These are phyloP conservation scores for Marmota monax DNA, from an alignment of 2,113 vertebrate species.

Conservation along the genomic window DNA sequence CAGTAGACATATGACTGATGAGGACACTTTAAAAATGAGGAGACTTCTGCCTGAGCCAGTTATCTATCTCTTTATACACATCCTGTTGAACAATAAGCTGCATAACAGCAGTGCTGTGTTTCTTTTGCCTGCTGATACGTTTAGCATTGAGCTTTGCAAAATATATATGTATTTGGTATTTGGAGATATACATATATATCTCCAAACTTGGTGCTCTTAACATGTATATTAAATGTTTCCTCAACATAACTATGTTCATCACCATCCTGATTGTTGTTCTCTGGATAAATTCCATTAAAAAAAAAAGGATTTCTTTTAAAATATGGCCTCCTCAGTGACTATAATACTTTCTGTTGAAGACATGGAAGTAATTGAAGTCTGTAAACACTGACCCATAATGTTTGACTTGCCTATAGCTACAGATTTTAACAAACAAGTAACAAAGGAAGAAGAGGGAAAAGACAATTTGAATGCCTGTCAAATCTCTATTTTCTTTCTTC, in stretches of 20 bases:
- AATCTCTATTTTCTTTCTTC: background rate
- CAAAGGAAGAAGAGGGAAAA: background rate
- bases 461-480: background rate
- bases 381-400: background rate
- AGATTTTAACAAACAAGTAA: background rate
- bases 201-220: background rate
- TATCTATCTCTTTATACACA: background rate
- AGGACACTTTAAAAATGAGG: background rate
- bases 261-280: background rate
- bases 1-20: background rate
- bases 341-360: background rate
- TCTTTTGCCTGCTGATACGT: background rate
- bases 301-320: constrained; percentile 35
- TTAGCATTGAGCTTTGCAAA: background rate
- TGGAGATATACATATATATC: too few relatives aligned
- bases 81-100: background rate
- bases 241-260: background rate
- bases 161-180: background rate
- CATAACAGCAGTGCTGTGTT: background rate
- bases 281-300: background rate
- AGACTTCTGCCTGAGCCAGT: background rate
- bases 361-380: background rate
- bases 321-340: background rate
- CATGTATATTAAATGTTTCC: background rate
- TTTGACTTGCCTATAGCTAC: background rate